These are phyloP conservation scores for Apodemia duryi DNA, from an alignment of 2,888 invertebrate genomes.

Conservation along the genomic window DNA sequence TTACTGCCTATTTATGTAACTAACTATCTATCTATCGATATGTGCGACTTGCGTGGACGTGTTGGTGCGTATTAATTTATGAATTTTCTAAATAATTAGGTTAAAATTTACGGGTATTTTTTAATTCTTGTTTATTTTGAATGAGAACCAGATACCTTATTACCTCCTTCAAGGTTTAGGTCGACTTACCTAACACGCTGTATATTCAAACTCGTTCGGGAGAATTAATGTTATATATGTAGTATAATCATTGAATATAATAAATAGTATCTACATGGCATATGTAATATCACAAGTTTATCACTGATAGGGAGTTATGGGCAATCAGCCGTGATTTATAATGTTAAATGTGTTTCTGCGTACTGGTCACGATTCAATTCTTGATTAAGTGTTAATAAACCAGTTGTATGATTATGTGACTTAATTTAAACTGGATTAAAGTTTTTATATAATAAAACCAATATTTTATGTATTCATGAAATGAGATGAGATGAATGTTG, in stretches of 20 bases:
- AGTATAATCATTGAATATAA: background rate
- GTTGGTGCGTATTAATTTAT: no score
- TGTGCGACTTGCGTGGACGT: no score
- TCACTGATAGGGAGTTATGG: constrained; percentile 54
- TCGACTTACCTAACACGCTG: no score
- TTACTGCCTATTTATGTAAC: no score
- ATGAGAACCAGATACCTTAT: no score
- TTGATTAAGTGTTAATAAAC: constrained; percentile 31
- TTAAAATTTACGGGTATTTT: no score
- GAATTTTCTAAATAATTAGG: no score
- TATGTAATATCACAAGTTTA: constrained; percentile 50
- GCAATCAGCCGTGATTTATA: constrained; percentile 53
- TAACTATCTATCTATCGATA: no score
- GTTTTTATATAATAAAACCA: background rate
- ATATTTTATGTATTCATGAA: background rate
- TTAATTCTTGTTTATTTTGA: no score
- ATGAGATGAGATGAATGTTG: background rate
- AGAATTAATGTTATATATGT: background rate
- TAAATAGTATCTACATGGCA: constrained; percentile 18
- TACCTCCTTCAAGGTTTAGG: no score
- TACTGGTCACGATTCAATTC: constrained; percentile 32
- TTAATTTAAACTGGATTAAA: background rate
- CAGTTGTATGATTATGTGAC: constrained; percentile 1
- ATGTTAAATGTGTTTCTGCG: constrained; percentile 43
- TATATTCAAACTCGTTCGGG: no score